phyloP scores from a whole-genome alignment of 2,888 invertebrate species.

The Apodemia duryi region DNA sequence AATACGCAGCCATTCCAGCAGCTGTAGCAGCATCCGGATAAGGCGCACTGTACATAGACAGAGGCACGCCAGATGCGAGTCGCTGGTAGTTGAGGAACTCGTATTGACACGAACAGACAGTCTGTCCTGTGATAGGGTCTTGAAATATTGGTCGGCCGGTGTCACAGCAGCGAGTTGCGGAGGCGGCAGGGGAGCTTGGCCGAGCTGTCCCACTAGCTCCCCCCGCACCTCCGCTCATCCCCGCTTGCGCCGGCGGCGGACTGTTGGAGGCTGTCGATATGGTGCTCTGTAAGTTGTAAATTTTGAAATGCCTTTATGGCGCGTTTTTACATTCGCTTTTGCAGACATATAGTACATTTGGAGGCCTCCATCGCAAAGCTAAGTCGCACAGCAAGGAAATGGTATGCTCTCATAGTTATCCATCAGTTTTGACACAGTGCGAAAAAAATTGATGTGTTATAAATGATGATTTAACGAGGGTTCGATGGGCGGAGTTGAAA shows the following conservation, averaged over 20 bases:
- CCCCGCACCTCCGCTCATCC: constrained; percentile 73
- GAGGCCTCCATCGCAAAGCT: constrained; percentile 71
- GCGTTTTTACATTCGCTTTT: constrained; percentile 69
- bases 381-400: constrained; percentile 49
- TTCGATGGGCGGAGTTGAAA: constrained; percentile 57
- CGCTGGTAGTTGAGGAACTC: constrained; percentile 92
- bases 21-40: constrained; percentile 86
- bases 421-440: constrained; percentile 28
- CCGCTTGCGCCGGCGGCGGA: constrained; percentile 82
- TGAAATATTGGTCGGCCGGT: constrained; percentile 94
- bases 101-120: constrained; percentile 94
- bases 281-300: constrained; percentile 80
- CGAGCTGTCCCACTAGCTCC: constrained; percentile 74
- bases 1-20: constrained; percentile 91
- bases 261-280: constrained; percentile 86
- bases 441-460: constrained; percentile 44
- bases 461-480: constrained; percentile 68
- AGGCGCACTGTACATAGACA: constrained; percentile 89
- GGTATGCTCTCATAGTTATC: constrained; percentile 52
- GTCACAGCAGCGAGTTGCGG: constrained; percentile 90
- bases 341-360: constrained; percentile 44
- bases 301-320: constrained; percentile 79
- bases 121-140: constrained; percentile 93
- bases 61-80: constrained; percentile 85
- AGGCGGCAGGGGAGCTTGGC: constrained; percentile 72